Base-by-base conservation (phyloP, 64 coral and sea anemone species). In the Montipora capricornis region DNA sequence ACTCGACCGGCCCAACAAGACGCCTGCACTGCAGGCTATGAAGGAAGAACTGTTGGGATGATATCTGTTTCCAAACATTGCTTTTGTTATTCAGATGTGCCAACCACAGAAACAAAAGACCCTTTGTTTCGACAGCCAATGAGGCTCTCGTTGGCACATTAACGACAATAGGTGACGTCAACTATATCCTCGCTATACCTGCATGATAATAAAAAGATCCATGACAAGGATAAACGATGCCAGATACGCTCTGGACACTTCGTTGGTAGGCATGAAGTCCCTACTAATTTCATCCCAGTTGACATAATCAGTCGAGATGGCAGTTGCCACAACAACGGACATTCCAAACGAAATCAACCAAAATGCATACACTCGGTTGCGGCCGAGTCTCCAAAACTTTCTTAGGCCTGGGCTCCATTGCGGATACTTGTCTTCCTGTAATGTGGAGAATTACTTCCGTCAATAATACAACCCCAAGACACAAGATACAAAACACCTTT, bases 181-280 rank as follows among this genome's bases (percentile, higher is more conserved):
- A 37, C 37, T 37, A 37, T 37, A 37, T 37, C 37, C 4, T 0
- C 49, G 66, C 53, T 15, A 2, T 68, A 95, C 93, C 93, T 95
- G 93, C 20, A 95, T 76, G 2, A 95, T 88, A 86, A 95, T 95
- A 67, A 95, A 78, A 76, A 95, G 88, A 70, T 95, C 93, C 93
- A 95, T 95, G 45, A 95, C 93, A 1, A 95, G 88, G 26, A 95
- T 95, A 67, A 95, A 95, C 0, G 93, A 90, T 14, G 93, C 93
- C 20, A 95, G 73, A 64, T 78, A 95, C 3, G 93, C 87, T 55
- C 93, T 90, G 52, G 93, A 95, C 26, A 90, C 29, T 57, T 95
- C 93, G 49, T 85, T 95, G 9, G 93, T 95, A 7, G 93, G 93
- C 80, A 95, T 95, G 26, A 95, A 95, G 70, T 95, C 93, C 13